Evolutionary conservation across 2,888 invertebrate species (phyloP).

Genomic region (Idaea straminata): DNA sequence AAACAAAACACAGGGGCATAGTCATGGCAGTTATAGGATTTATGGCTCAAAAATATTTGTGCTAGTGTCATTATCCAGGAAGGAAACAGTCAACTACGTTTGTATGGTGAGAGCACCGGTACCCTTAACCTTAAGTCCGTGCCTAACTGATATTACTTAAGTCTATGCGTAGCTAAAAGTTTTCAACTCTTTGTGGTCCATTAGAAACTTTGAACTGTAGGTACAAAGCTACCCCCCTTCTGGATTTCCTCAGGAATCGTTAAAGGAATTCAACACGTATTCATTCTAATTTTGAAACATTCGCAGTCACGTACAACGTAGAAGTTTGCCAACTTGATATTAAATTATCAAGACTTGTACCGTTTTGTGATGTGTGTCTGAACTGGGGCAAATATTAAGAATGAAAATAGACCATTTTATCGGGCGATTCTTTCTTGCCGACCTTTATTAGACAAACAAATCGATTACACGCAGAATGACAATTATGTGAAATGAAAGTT

Average conservation of each 20-base stretch:
- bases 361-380: neutral
- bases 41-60: too few species aligned
- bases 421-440: neutral
- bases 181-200: neutral
- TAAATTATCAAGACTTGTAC: neutral
- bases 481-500: too few species aligned
- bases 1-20: too few species aligned
- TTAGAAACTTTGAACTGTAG: neutral
- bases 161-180: neutral
- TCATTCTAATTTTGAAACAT: constrained; percentile 1
- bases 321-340: neutral
- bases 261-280: neutral
- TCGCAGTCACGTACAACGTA: neutral
- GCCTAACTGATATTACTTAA: neutral
- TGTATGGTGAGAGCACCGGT: too few species aligned
- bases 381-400: neutral
- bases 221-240: neutral
- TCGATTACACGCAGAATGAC: too few species aligned
- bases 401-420: neutral
- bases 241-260: neutral
- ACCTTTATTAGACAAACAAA: too few species aligned
- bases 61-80: too few species aligned
- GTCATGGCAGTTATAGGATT: too few species aligned
- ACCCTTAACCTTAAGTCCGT: too few species aligned
- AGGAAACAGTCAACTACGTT: too few species aligned